Percentiles rank a stretch among this genome's conserved stretches.
Evolutionary conservation across 2,888 invertebrate species (phyloP).

Genomic region (Oscheius sp.): DNA sequence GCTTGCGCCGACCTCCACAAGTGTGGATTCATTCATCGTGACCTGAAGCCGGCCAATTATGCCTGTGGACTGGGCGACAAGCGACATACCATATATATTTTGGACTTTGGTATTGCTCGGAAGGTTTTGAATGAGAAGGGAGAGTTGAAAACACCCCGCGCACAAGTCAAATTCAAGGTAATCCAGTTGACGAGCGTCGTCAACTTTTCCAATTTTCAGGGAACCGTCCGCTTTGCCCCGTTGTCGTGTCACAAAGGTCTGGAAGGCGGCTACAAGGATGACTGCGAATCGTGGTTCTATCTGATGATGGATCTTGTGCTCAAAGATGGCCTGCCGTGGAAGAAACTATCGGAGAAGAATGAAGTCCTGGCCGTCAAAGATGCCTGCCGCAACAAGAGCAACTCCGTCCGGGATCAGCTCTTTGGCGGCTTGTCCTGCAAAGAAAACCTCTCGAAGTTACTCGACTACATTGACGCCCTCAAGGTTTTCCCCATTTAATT

Average conservation of each 20-base stretch:
- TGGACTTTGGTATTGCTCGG: constrained; percentile 69
- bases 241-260: constrained; percentile 57
- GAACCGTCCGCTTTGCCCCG: constrained; percentile 69
- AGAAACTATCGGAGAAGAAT: constrained; percentile 50
- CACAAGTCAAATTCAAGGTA: constrained; percentile 50
- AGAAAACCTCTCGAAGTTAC: constrained; percentile 52
- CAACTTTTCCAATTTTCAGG: too few relatives aligned
- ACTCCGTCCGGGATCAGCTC: constrained; percentile 47
- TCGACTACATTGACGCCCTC: constrained; percentile 58
- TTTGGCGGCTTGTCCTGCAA: constrained; percentile 44
- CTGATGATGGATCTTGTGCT: constrained; percentile 63
- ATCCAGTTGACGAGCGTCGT: too few relatives aligned
- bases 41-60: constrained; percentile 66
- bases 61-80: constrained; percentile 53
- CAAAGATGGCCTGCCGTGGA: constrained; percentile 62
- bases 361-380: constrained; percentile 58
- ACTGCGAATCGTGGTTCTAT: constrained; percentile 70
- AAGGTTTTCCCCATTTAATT: neutral
- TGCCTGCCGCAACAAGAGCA: constrained; percentile 55
- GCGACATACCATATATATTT: constrained; percentile 55
- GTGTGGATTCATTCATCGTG: constrained; percentile 66
- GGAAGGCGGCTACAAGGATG: constrained; percentile 65
- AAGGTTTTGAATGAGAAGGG: constrained; percentile 54
- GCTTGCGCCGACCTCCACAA: constrained; percentile 67
- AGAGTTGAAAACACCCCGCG: constrained; percentile 57